These are phyloP conservation scores for Sparus aurata DNA, from an alignment of 2,797 vertebrate genomes.

Conservation along the genomic window DNA sequence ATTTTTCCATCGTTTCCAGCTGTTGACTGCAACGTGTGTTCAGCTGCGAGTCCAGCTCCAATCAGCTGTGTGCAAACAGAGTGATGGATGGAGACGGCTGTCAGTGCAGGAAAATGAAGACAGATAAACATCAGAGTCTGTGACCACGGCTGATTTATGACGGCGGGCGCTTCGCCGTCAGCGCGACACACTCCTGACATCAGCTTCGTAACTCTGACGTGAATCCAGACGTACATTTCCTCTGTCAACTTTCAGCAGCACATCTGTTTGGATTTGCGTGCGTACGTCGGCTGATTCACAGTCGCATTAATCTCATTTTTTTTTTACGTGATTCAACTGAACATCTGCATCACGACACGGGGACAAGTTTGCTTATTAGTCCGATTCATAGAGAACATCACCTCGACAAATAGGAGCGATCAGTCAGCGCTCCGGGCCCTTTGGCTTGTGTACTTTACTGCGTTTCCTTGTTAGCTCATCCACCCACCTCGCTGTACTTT, in stretches of 20 bases:
- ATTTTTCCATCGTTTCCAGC: neutral
- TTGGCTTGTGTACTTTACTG: conserved; percentile 11
- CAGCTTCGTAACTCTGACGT: neutral
- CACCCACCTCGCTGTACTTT: conserved; percentile 36
- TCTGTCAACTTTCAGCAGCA: neutral
- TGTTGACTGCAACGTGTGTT: neutral
- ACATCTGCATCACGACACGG: neutral
- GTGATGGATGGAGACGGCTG: neutral
- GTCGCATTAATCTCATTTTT: neutral
- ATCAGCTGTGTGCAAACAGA: conserved; percentile 26
- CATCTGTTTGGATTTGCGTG: neutral
- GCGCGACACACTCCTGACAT: neutral
- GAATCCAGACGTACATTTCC: neutral
- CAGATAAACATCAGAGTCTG: conserved; percentile 9
- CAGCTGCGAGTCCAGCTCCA: neutral
- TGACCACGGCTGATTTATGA: conserved; percentile 15
- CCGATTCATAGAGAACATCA: neutral
- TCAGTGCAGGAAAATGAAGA: conserved; percentile 46
- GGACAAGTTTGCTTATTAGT: neutral
- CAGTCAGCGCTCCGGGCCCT: conserved; percentile 4
- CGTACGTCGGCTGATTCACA: neutral
- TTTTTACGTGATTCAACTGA: neutral
- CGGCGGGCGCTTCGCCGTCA: neutral
- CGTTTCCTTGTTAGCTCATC: conserved; percentile 39
- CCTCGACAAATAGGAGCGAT: neutral